A percentile compares a stretch with the other conserved stretches of the same genome.
phyloP scores from a whole-genome alignment of 2,113 vertebrate species.

The Amblyornis subalaris region DNA sequence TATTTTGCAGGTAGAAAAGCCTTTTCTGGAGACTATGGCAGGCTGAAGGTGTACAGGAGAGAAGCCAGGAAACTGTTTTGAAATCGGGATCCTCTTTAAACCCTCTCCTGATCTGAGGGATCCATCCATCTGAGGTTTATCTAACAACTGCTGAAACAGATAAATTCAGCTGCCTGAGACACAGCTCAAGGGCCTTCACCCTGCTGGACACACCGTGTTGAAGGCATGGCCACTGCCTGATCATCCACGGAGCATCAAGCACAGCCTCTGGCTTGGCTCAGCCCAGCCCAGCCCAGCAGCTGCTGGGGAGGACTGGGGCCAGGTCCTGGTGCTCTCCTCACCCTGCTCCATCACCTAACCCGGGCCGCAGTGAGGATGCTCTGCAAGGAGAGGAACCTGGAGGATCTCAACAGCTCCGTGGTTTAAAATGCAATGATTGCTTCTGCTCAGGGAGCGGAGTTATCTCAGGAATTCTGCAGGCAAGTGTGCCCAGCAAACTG shows the following conservation, averaged over 20 bases:
- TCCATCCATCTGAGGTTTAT: background rate
- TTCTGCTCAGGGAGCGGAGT: background rate
- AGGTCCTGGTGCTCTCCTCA: background rate
- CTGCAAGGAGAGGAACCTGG: background rate
- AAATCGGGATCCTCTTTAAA: background rate
- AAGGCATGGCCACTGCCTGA: background rate
- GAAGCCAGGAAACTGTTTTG: background rate
- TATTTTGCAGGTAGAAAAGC: fast-evolving
- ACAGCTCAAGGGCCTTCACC: background rate
- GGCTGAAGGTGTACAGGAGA: background rate
- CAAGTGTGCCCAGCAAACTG: background rate
- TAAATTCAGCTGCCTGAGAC: background rate
- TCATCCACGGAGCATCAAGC: background rate
- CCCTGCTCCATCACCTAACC: fast-evolving
- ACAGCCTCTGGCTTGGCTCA: background rate
- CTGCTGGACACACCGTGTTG: fast-evolving
- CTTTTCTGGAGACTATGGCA: background rate
- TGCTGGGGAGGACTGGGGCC: background rate
- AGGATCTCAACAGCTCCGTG: background rate
- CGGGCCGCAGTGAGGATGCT: background rate
- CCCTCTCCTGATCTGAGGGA: background rate
- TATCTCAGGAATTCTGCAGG: background rate
- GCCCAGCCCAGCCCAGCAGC: background rate
- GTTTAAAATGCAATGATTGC: fast-evolving
- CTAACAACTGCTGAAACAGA: background rate